These are phyloP conservation scores for Limenitis camilla DNA, from an alignment of 2,888 invertebrate species.

Conservation along the genomic window DNA sequence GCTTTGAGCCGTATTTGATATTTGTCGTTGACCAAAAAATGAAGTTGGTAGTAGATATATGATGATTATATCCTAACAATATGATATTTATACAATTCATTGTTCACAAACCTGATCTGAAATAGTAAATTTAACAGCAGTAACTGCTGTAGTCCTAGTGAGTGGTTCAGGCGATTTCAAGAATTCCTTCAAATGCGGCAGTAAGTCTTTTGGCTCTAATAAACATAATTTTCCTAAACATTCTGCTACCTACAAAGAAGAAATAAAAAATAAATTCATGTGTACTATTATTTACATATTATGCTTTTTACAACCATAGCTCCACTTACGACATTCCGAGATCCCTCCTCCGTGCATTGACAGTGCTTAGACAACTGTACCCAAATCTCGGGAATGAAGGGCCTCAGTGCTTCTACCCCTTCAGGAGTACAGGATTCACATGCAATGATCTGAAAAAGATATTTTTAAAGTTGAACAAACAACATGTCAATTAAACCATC, in stretches of 20 bases:
- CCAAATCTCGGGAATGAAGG: slow-evolving; percentile 93
- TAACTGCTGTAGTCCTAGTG: slow-evolving; percentile 96
- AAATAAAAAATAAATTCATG: slow-evolving; percentile 6
- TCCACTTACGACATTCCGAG: slow-evolving; percentile 89
- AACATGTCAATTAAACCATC: slow-evolving; percentile 32
- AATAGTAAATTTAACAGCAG: slow-evolving; percentile 98
- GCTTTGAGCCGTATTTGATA: too few species aligned
- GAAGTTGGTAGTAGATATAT: background rate
- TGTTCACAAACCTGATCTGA: slow-evolving; percentile 85
- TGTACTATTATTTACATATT: background rate
- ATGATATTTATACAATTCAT: background rate
- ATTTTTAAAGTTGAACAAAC: too few species aligned
- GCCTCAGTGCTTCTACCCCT: slow-evolving; percentile 83
- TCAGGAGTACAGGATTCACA: slow-evolving; percentile 84
- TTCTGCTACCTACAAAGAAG: slow-evolving; percentile 82
- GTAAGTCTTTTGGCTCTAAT: slow-evolving; percentile 89
- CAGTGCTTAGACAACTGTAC: slow-evolving; percentile 94
- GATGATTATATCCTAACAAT: background rate
- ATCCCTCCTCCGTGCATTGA: slow-evolving; percentile 98
- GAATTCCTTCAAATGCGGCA: slow-evolving; percentile 91
- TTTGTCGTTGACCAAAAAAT: too few species aligned
- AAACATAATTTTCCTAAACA: slow-evolving; percentile 97
- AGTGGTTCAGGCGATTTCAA: slow-evolving; percentile 86
- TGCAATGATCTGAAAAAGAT: slow-evolving; percentile 91
- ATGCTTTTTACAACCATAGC: background rate